Evolutionary conservation across 2,113 vertebrate species (phyloP).

Genomic region (Zonotrichia leucophrys): DNA sequence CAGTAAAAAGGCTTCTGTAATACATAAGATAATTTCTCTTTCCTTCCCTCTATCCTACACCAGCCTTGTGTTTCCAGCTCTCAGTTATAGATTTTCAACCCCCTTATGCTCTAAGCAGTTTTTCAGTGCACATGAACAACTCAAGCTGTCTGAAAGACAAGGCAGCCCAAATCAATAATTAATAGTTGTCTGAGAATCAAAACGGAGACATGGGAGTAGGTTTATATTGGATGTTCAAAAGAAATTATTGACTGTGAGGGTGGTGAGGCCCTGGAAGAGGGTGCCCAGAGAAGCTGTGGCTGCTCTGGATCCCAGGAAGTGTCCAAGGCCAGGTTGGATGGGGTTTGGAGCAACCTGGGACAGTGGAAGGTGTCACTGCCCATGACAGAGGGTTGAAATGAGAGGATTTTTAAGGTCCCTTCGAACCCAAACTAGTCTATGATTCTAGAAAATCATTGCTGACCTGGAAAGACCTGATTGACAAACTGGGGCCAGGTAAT

Average conservation of each 20-base stretch:
- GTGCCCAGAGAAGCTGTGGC: not conserved
- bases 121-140: not conserved
- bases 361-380: not conserved
- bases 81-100: not conserved
- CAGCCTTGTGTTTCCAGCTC: not conserved
- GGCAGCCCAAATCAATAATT: not conserved
- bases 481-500: not conserved
- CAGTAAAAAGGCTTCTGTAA: not conserved
- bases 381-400: not conserved
- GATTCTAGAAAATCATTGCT: not conserved
- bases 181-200: not conserved
- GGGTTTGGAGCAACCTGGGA: not conserved
- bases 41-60: not conserved
- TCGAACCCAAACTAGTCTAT: not conserved
- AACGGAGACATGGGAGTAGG: not conserved
- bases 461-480: not conserved
- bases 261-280: rapidly evolving
- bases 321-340: rapidly evolving
- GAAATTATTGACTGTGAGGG: not conserved
- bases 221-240: not conserved
- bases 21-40: not conserved
- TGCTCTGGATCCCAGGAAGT: not conserved
- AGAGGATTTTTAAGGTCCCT: not conserved
- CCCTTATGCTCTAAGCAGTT: not conserved
- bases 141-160: not conserved